Base-by-base conservation (phyloP, 2,797 vertebrate genomes). In the Sebastes iracundus region DNA sequence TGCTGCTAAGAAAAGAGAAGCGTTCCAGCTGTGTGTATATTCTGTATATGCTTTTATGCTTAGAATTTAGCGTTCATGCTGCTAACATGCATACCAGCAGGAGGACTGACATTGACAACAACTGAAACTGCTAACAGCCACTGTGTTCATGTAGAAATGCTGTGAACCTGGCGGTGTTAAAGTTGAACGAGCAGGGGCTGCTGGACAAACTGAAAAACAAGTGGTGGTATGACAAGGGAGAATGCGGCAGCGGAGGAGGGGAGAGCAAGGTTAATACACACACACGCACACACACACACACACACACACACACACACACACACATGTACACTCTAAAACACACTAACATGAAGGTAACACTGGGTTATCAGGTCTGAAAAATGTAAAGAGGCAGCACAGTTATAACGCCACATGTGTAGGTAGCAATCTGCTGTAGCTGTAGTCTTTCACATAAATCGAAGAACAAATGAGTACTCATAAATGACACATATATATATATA, bases 151-250 rank as follows among this genome's bases (percentile, higher is more conserved):
- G 89, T 98, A 99, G 98, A 99, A 99, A 99, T 96, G 97, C 97
- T 77, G 98, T 99, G 97, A 99, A 99, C 97, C 98, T 99, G 91
- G 98, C 98, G 96, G 98, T 99, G 93, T 86, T 99, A 97, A 99
- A 99, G 97, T 97, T 98, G 97, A 98, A 98, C 97, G 97, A 99
- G 94, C 98, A 99, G 97, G 98, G 98, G 95, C 98, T 99, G 79
- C 97, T 99, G 97, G 98, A 99, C 97, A 99, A 99, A 98, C 98
- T 99, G 97, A 99, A 99, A 98, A 99, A 99, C 98, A 99, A 99
- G 98, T 99, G 98, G 98, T 99, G 98, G 98, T 99, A 99, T 97
- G 98, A 99, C 98, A 99, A 99, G 96, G 98, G 98, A 96, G 98
- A 99, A 95, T 99, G 98, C 96, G 98, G 98, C 97, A 99, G 98